A percentile compares a stretch with the other conserved stretches of the same genome.
phyloP scores from a whole-genome alignment of 2,888 invertebrate species.

The Neoitamus cyanurus region DNA sequence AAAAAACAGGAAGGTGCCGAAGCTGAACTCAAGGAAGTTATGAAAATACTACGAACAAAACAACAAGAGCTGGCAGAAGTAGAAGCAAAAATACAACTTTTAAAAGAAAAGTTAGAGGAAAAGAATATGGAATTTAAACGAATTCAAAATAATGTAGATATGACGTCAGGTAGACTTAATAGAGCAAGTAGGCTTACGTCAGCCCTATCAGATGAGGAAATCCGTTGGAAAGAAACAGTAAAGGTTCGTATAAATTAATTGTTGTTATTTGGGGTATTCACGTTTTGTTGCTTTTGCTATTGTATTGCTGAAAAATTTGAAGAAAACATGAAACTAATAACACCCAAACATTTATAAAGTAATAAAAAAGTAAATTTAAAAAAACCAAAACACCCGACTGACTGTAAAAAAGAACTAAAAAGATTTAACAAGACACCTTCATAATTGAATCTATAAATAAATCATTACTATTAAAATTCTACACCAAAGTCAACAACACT shows the following conservation, averaged over 20 bases:
- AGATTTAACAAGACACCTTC: no score
- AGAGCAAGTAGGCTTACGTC: conserved; percentile 80
- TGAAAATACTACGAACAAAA: conserved; percentile 80
- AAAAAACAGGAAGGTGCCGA: conserved; percentile 82
- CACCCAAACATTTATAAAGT: no score
- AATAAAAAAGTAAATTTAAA: no score
- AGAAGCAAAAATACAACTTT: conserved; percentile 72
- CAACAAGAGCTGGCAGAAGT: conserved; percentile 85
- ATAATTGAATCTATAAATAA: no score
- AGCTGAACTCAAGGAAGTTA: conserved; percentile 78
- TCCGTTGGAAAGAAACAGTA: conserved; percentile 84
- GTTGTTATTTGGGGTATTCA: no score
- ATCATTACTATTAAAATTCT: no score
- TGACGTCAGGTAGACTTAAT: conserved; percentile 81
- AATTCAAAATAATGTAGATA: conserved; percentile 77
- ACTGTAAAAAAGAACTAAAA: no score
- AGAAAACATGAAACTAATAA: no score
- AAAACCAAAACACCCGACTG: no score
- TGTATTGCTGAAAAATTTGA: no score
- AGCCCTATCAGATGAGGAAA: conserved; percentile 87
- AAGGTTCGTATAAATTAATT: conserved; percentile 55
- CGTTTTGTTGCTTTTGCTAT: no score
- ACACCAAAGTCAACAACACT: no score
- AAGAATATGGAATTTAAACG: conserved; percentile 81
- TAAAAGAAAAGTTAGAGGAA: conserved; percentile 73